phyloP scores from a whole-genome alignment of 2,888 invertebrate species.

The Diarsia rubi region DNA sequence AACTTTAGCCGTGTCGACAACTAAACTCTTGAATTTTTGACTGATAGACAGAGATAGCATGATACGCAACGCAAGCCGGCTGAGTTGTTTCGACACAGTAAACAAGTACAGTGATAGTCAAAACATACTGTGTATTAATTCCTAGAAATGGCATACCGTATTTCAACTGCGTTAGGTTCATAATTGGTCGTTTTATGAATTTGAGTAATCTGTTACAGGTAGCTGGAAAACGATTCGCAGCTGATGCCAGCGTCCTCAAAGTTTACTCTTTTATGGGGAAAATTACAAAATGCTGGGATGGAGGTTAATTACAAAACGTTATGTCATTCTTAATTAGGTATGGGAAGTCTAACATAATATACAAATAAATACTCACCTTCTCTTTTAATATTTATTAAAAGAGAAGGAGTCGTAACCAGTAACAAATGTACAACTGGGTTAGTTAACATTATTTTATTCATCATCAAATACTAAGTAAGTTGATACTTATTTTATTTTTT shows the following conservation, averaged over 20 bases:
- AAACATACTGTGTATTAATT: rapidly evolving
- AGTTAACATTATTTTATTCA: not conserved
- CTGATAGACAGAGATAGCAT: conserved; percentile 74
- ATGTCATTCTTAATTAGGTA: not conserved
- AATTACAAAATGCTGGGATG: not conserved
- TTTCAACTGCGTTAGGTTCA: rapidly evolving
- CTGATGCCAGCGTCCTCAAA: conserved; percentile 10
- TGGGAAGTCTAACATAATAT: not conserved
- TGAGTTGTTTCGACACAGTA: conserved; percentile 25
- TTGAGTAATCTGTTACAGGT: not conserved
- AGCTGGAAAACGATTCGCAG: conserved; percentile 34
- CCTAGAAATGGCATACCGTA: conserved; percentile 5
- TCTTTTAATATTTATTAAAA: not conserved
- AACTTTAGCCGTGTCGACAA: conserved; percentile 84
- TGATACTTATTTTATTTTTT: too few species aligned
- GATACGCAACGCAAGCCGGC: conserved; percentile 70
- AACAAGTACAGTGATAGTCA: conserved; percentile 8
- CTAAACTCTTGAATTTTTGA: conserved; percentile 78
- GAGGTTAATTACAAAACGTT: not conserved
- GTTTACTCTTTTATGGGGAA: conserved; percentile 23
- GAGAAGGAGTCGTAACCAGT: too few species aligned
- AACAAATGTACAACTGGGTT: not conserved
- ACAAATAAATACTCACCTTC: not conserved
- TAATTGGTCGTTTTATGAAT: not conserved
- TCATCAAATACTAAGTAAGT: not conserved